Evolutionary conservation across 2,888 invertebrate genomes (phyloP), one percentile per base, ranked within the genome.

Genomic region (Polydrusus pterygomalis): DNA sequence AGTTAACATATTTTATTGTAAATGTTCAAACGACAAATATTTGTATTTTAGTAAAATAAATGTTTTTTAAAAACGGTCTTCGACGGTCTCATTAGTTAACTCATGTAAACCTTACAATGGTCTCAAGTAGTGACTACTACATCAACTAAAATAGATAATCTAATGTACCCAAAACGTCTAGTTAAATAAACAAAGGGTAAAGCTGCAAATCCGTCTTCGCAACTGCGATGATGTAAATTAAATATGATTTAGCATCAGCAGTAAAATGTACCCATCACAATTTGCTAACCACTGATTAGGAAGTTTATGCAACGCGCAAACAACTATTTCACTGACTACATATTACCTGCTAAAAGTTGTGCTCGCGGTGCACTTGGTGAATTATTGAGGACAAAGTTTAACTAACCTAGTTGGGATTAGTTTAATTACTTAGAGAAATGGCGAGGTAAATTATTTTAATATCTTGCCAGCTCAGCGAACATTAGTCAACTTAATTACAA

Each of bases 241-340:
- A 60, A 60, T 60, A 60, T 60, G 38, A 60, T 38, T 60, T 18
- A 15, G 38, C 58, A 60, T 60, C 38, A 60, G 38, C 58, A 15
- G 38, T 11, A 38, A 60, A 60, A 60, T 60, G 58, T 38, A 18
- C 58, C 58, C 58, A 15, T 1, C 9, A 38, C 38, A 60, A 60
- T 60, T 60, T 60, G 38, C 38, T 15, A 60, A 60, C 58, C 58
- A 60, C 58, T 60, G 58, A 60, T 60, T 60, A 60, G 58, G 58
- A 38, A 18, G 58, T 60, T 60, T 60, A 38, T 17, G 38, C 34
- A 47, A 2, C 38, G 58, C 38, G 9, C 58, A 38, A 60, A 60
- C 58, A 60, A 60, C 58, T 38, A 60, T 60, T 58, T 58, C 18
- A 60, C 58, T 38, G 38, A 38, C 58, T 60, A 18, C 17, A 60